These are phyloP conservation scores for Acleris holmiana DNA, from an alignment of 2,888 invertebrate genomes.

Conservation along the genomic window DNA sequence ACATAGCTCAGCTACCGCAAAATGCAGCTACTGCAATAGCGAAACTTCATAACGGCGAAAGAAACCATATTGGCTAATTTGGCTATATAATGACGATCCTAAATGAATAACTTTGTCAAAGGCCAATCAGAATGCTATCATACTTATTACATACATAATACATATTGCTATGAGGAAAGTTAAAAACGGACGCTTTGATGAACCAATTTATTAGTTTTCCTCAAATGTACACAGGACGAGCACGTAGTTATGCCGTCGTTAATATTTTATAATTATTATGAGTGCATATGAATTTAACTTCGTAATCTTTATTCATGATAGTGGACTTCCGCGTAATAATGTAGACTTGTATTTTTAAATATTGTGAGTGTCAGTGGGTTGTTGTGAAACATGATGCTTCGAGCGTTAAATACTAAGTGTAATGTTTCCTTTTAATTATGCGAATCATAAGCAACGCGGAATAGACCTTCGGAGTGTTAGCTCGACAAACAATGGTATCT, in stretches of 20 bases:
- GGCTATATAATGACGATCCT: neutral
- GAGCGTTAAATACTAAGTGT: conserved; percentile 21
- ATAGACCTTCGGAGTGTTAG: conserved; percentile 46
- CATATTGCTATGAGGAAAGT: conserved; percentile 36
- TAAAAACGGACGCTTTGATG: conserved; percentile 11
- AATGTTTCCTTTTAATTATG: conserved; percentile 30
- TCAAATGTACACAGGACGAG: conserved; percentile 43
- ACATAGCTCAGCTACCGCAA: no score
- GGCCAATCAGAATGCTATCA: conserved; percentile 11
- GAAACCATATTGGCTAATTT: neutral
- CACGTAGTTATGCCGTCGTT: conserved; percentile 40
- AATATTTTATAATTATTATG: conserved; percentile 25
- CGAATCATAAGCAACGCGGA: conserved; percentile 13
- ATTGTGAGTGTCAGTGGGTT: conserved; percentile 21
- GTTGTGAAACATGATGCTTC: conserved; percentile 17
- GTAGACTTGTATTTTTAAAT: conserved; percentile 15
- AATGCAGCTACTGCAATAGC: no score
- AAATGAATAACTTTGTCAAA: conserved; percentile 1
- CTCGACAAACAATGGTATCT: conserved; percentile 57
- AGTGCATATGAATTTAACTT: conserved; percentile 27
- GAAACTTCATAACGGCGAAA: no score
- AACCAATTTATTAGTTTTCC: conserved; percentile 56
- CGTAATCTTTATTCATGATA: conserved; percentile 35
- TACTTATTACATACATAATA: conserved; percentile 7
- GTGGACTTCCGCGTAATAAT: conserved; percentile 27